Evolutionary conservation across 2,797 vertebrate genomes (phyloP).

Genomic region (Rhyacichthys aspro): DNA sequence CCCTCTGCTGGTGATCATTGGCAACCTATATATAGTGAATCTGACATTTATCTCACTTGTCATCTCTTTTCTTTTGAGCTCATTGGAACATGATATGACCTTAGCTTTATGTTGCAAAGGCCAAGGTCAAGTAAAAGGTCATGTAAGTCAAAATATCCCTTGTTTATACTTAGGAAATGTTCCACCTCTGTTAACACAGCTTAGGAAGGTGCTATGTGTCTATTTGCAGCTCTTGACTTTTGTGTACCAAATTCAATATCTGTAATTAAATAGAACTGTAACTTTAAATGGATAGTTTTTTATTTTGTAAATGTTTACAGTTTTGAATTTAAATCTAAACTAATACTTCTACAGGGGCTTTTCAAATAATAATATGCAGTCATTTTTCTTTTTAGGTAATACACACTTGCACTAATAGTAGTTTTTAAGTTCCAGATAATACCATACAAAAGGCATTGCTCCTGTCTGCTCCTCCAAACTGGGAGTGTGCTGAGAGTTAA

Average conservation of each 20-base stretch:
- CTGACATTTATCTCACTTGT: constrained; percentile 40
- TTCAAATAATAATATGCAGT: too few species aligned
- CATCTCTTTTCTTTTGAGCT: constrained; percentile 43
- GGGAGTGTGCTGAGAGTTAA: too few species aligned
- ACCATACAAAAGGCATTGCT: too few species aligned
- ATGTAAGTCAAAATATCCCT: constrained; percentile 11
- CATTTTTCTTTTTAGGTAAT: too few species aligned
- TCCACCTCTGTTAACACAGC: constrained; percentile 1
- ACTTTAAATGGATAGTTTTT: too few species aligned
- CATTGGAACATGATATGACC: constrained; percentile 56
- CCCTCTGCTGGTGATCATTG: constrained; percentile 50
- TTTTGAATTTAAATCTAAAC: too few species aligned
- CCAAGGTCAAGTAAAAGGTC: constrained; percentile 34
- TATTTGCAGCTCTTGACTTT: background rate
- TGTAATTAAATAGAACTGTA: too few species aligned
- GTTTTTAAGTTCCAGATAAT: too few species aligned
- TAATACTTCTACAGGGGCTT: too few species aligned
- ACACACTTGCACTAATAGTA: too few species aligned
- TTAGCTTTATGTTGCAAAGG: constrained; percentile 45
- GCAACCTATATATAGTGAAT: background rate
- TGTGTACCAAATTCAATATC: background rate
- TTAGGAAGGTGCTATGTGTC: background rate
- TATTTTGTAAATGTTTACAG: too few species aligned
- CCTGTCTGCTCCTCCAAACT: too few species aligned
- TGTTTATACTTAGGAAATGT: constrained; percentile 10